Percentiles rank a stretch among this genome's conserved stretches.
Evolutionary conservation across 2,797 vertebrate genomes (phyloP).

Genomic region (Enteromius trimaculatus): DNA sequence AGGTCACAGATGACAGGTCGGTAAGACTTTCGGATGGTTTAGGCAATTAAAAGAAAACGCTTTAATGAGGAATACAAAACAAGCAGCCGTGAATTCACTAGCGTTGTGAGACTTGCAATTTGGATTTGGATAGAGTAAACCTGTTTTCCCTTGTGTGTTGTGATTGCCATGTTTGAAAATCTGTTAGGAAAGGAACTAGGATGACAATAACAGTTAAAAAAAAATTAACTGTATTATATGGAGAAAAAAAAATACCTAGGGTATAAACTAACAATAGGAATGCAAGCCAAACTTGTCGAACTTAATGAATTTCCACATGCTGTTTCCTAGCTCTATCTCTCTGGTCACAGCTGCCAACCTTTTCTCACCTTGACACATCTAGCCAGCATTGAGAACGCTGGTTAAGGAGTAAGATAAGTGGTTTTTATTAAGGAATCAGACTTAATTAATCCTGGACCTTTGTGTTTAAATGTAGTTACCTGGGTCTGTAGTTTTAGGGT

Average conservation of each 20-base stretch:
- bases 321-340: neutral
- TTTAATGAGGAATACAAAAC: constrained; percentile 28
- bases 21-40: neutral
- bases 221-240: constrained; percentile 34
- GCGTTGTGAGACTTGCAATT: neutral
- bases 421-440: neutral
- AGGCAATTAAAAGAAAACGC: constrained; percentile 10
- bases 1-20: constrained; percentile 18
- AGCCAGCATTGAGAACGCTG: neutral
- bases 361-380: neutral
- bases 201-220: constrained; percentile 7
- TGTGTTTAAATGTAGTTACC: constrained; percentile 2
- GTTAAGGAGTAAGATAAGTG: neutral
- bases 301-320: constrained; percentile 21
- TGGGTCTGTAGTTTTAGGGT: neutral
- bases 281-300: constrained; percentile 18
- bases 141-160: constrained; percentile 16
- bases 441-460: neutral
- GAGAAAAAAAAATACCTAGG: neutral
- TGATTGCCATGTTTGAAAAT: constrained; percentile 40
- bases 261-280: constrained; percentile 28
- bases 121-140: neutral
- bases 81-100: neutral
- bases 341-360: neutral
- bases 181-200: neutral